Conservation (phyloP, 2,888 invertebrate species). For the Smittia sp. region DNA sequence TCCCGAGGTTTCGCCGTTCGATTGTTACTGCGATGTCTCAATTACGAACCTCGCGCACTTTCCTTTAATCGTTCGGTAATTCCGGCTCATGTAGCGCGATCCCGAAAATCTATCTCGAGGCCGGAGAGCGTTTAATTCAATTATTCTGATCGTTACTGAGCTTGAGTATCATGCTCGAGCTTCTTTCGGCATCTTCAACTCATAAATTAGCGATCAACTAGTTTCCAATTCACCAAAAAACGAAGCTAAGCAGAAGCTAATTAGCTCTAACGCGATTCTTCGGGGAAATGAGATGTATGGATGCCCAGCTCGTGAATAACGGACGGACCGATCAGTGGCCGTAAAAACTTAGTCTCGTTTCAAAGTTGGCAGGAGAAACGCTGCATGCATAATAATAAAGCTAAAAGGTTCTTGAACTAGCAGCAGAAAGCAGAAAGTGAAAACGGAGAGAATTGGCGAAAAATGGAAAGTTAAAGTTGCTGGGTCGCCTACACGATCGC, state of each 20-base stretch:
- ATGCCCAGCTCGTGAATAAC: too few species aligned
- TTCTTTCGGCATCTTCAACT: too few species aligned
- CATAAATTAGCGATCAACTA: too few species aligned
- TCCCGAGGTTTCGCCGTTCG: neutral
- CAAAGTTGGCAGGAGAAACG: neutral
- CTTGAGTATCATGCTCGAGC: neutral
- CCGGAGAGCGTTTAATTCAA: constrained; percentile 6
- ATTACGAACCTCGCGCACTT: neutral
- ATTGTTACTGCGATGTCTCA: neutral
- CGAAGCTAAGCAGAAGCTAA: too few species aligned
- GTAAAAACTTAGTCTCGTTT: too few species aligned
- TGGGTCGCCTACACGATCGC: constrained; percentile 21
- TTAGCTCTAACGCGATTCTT: too few species aligned
- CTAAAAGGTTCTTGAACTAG: constrained; percentile 35
- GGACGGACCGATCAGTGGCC: too few species aligned
- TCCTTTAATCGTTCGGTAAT: neutral
- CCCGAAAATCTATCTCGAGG: too few species aligned
- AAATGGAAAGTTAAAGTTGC: constrained; percentile 30
- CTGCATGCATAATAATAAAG: constrained; percentile 4
- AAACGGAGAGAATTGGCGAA: constrained; percentile 28
- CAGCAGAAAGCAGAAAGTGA: constrained; percentile 29
- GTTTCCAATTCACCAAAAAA: too few species aligned
- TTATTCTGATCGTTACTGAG: neutral
- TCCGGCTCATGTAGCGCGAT: neutral
- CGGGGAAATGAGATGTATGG: too few species aligned